Evolutionary conservation across 2,797 vertebrate genomes (phyloP).

Genomic region (Rhyacichthys aspro): DNA sequence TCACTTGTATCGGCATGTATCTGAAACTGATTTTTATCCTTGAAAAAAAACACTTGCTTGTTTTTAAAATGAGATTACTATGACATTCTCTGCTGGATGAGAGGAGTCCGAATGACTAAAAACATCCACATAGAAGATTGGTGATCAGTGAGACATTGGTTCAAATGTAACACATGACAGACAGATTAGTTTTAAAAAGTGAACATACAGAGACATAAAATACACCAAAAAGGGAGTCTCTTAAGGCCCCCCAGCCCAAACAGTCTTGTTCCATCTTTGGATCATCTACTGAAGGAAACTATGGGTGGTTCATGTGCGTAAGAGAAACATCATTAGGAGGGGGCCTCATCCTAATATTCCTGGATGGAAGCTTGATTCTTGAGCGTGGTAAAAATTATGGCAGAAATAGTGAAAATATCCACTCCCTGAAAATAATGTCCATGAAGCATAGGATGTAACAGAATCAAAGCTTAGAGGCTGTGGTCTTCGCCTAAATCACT

Average conservation of each 20-base stretch:
- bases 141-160: too few relatives aligned
- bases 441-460: slow-evolving; percentile 32
- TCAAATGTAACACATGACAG: too few relatives aligned
- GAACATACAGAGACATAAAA: too few relatives aligned
- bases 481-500: slow-evolving; percentile 48
- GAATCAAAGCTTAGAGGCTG: slow-evolving; percentile 14
- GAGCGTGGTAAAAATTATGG: slow-evolving; percentile 47
- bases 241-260: too few relatives aligned
- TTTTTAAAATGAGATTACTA: slow-evolving; percentile 1
- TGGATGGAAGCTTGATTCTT: slow-evolving; percentile 56
- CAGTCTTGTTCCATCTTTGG: too few relatives aligned
- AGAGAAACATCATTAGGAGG: slow-evolving; percentile 56
- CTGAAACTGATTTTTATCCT: slow-evolving; percentile 3
- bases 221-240: too few relatives aligned
- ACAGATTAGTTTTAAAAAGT: too few relatives aligned
- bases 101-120: background rate
- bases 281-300: slow-evolving; percentile 57
- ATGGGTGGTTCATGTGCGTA: slow-evolving; percentile 65
- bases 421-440: slow-evolving; percentile 41
- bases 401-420: slow-evolving; percentile 42
- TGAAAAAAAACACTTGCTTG: slow-evolving; percentile 10
- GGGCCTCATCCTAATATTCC: slow-evolving; percentile 52
- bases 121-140: too few relatives aligned
- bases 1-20: slow-evolving; percentile 16
- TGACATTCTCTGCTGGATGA: too few relatives aligned